A percentile compares a stretch with the other conserved stretches of the same genome.
These are phyloP conservation scores for Drosophila ficusphila DNA, from an alignment of 1,140 invertebrate species.

Conservation along the genomic window DNA sequence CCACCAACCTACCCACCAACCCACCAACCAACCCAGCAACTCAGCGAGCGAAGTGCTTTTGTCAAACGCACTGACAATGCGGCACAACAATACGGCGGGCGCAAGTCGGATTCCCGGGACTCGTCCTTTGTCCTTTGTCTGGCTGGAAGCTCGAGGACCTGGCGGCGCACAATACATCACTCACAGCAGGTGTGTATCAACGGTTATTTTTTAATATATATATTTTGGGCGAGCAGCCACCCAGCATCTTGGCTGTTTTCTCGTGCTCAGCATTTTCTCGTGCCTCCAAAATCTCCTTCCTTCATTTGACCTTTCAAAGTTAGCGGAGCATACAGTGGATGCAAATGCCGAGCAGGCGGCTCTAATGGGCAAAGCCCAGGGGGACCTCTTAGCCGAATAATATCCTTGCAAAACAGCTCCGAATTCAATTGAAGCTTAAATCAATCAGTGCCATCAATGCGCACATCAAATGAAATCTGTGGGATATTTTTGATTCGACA, in stretches of 20 bases:
- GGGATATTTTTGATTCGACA: slow-evolving; percentile 17
- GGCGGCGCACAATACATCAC: slow-evolving; percentile 52
- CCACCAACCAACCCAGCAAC: no score
- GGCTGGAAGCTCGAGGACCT: slow-evolving; percentile 3
- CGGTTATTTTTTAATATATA: slow-evolving; percentile 45
- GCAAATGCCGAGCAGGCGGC: slow-evolving; percentile 19
- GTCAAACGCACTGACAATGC: slow-evolving; percentile 77
- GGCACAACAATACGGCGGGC: slow-evolving; percentile 62
- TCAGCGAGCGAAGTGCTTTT: slow-evolving; percentile 76
- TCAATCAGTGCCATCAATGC: slow-evolving; percentile 31
- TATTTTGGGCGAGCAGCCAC: neutral
- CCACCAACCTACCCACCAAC: no score
- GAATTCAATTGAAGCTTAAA: slow-evolving; percentile 34
- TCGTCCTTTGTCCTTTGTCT: slow-evolving; percentile 39
- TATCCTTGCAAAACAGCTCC: neutral
- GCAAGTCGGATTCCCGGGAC: slow-evolving; percentile 15
- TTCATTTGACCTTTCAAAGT: slow-evolving; percentile 43
- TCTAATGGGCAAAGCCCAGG: neutral
- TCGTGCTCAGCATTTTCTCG: slow-evolving; percentile 42
- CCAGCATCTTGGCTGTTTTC: slow-evolving; percentile 26
- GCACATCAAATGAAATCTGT: slow-evolving; percentile 22
- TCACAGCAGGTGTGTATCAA: slow-evolving; percentile 50
- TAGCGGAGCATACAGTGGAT: slow-evolving; percentile 45
- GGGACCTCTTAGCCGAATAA: no score
- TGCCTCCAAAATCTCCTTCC: slow-evolving; percentile 56